Evolutionary conservation across 2,113 vertebrate species (phyloP), one percentile per base, ranked within the genome.

Genomic region (Suncus etruscus): DNA sequence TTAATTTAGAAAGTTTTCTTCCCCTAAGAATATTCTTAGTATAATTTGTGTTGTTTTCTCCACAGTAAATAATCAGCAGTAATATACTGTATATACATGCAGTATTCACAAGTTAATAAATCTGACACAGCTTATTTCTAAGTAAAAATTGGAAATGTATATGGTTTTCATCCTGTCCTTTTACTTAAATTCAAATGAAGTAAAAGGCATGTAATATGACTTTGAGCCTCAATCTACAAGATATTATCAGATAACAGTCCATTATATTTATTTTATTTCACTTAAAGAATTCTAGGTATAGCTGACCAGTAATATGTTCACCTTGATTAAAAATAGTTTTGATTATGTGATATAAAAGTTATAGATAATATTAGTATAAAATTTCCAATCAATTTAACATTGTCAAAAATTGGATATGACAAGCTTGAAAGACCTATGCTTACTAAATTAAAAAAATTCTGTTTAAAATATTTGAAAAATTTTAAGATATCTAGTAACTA

Each of bases 41-140:
- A 76, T 87, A 90, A 74, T 74, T 27, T 65, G 8, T 83, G 18
- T 5, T 66, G 3, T 83, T 11, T 93, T 81, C n/a, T 79, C 32
- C 25, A 90, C n/a, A 65, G 8, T 11, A 82, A 72, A 74, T 54
- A 11, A 85, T 82, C 87, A 86, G 5, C 63, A 50, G 29, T 70
- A 77, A 66, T 32, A 86, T 10, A 50, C 0, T 2, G 20, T 7
- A 32, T 6, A 20, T 4, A 86, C 1, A 69, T 1, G 20, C 6
- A 86, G 29, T 0, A 20, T 3, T 14, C 1, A 50, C 0, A 39
- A 51, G 4, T 12, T 18, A 84, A 81, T 73, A 4, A 45, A 84
- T 1, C 10, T 74, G 4, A 11, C 11, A 20, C 1, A 11, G 48
- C 12, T 48, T 3, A 80, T 75, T 15, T 25, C 20, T 29, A 74